Percentiles rank a stretch among this genome's conserved stretches.
Conservation (phyloP, 35 echinoderm and acorn worm genomes). For the Heliocidaris tuberculata region DNA sequence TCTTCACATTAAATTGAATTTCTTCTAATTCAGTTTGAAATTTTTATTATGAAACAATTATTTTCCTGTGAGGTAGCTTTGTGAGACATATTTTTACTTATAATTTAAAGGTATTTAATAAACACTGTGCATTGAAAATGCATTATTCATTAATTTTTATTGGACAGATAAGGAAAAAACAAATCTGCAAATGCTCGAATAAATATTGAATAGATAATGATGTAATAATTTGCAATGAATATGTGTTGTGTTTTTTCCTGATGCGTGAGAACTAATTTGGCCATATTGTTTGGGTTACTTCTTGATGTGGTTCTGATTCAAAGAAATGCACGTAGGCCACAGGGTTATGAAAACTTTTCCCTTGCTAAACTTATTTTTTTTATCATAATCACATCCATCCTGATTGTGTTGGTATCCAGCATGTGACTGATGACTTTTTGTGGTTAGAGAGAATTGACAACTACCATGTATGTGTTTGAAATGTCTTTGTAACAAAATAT, state of each 20-base stretch:
- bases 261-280: background rate
- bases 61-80: too few species aligned
- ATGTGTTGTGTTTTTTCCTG: too few species aligned
- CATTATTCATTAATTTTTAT: too few species aligned
- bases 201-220: background rate
- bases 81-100: too few species aligned
- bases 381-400: background rate
- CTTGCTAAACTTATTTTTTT: background rate
- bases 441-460: background rate
- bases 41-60: too few species aligned
- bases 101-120: too few species aligned
- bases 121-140: too few species aligned
- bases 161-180: too few species aligned
- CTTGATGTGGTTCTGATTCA: background rate
- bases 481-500: background rate
- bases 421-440: background rate
- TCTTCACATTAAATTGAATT: background rate
- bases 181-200: background rate
- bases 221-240: too few species aligned
- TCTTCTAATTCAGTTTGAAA: too few species aligned
- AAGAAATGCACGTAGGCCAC: background rate
- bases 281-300: background rate
- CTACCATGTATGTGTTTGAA: background rate
- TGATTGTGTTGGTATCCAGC: background rate
- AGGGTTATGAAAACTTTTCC: background rate